Percentiles rank a stretch among this genome's conserved stretches.
These are phyloP conservation scores for Tamias sibiricus DNA, from an alignment of 2,113 vertebrate genomes.

Conservation along the genomic window DNA sequence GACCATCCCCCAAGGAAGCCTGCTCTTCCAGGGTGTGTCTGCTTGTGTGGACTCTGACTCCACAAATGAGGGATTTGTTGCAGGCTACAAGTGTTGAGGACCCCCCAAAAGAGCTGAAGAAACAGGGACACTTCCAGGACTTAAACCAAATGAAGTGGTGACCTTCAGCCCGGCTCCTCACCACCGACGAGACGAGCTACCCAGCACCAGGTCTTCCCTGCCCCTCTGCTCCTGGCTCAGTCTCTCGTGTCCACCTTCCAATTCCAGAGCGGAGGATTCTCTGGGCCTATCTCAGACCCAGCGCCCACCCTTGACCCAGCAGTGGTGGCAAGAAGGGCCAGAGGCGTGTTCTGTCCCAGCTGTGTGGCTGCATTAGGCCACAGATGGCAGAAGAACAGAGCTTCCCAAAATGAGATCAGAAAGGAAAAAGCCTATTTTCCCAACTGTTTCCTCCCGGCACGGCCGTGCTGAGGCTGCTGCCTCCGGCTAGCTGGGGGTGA, in stretches of 20 bases:
- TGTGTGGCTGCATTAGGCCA: rapidly evolving
- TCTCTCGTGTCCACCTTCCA: neutral
- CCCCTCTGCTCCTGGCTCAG: neutral
- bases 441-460: neutral
- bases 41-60: neutral
- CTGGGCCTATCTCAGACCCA: neutral
- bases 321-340: neutral
- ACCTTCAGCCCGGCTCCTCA: neutral
- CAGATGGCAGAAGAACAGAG: neutral
- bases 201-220: neutral
- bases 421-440: neutral
- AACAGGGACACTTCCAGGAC: neutral
- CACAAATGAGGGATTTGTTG: neutral
- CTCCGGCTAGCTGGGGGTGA: neutral
- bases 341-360: no score
- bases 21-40: neutral
- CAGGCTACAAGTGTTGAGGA: neutral
- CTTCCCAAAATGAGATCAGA: neutral
- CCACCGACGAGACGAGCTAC: rapidly evolving
- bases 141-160: neutral
- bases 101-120: neutral
- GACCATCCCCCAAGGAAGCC: neutral
- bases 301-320: neutral
- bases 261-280: neutral
- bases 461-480: rapidly evolving